Conservation (phyloP, 1,140 invertebrate genomes). For the Drosophila aff. region DNA sequence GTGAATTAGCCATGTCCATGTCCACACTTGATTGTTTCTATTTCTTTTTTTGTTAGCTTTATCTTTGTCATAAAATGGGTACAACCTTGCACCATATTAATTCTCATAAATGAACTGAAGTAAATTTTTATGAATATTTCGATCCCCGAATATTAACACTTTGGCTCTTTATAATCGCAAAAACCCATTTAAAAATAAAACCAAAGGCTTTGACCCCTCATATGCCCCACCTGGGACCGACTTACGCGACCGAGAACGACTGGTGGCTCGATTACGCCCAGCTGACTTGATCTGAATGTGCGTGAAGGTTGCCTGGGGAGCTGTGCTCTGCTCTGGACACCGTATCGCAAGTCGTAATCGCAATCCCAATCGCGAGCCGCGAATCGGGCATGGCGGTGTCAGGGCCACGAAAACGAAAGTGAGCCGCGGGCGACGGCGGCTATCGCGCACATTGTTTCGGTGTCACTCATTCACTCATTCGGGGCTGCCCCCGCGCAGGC, state of each 20-base stretch:
- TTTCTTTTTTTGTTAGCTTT: no score
- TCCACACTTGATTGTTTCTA: not conserved
- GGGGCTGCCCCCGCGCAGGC: conserved; percentile 27
- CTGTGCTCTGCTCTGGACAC: conserved; percentile 2
- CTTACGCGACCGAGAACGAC: not conserved
- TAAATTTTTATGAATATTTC: not conserved
- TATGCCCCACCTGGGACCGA: not conserved
- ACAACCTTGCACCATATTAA: not conserved
- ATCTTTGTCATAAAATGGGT: not conserved
- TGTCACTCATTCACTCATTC: conserved; percentile 57
- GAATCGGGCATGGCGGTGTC: conserved; percentile 27
- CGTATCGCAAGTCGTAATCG: conserved; percentile 11
- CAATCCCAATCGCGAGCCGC: conserved; percentile 7
- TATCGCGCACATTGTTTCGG: conserved; percentile 44
- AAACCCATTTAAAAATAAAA: not conserved
- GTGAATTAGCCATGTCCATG: no score
- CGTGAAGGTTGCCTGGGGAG: conserved; percentile 48
- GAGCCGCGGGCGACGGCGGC: conserved; percentile 23
- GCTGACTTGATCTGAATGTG: conserved; percentile 45
- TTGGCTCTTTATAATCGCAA: not conserved
- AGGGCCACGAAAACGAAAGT: conserved; percentile 49
- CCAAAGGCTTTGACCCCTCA: not conserved
- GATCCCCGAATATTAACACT: not conserved
- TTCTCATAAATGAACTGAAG: not conserved
- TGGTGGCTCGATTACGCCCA: conserved; percentile 27